Percentiles rank a stretch among this genome's conserved stretches.
Conservation (phyloP, 2,113 vertebrate species). For the Lontra canadensis region DNA sequence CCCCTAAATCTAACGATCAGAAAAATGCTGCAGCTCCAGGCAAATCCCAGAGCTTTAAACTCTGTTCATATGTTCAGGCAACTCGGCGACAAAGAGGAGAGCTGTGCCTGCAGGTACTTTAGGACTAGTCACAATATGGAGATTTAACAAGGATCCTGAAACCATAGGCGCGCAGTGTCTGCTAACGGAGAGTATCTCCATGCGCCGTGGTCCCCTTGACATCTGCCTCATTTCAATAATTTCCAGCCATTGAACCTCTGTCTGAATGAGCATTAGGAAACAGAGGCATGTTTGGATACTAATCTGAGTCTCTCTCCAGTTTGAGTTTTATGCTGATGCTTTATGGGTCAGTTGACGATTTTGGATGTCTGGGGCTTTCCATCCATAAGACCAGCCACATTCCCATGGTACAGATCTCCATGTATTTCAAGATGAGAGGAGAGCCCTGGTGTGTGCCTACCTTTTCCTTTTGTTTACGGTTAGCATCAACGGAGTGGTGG, state of each 20-base stretch:
- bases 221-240: conserved; percentile 74
- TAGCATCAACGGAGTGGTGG: not conserved
- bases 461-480: not conserved
- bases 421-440: not conserved
- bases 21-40: not conserved
- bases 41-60: not conserved
- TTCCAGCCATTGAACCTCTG: conserved; percentile 71
- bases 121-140: not conserved
- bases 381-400: not conserved
- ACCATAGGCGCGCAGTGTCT: not conserved
- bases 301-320: conserved; percentile 48
- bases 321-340: conserved; percentile 22
- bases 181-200: not conserved
- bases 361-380: not conserved
- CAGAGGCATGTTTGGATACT: conserved; percentile 61
- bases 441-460: not conserved
- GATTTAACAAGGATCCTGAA: conserved; percentile 5
- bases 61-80: not conserved
- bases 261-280: conserved; percentile 68
- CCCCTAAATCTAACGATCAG: not conserved
- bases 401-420: not conserved
- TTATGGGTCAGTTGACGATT: not conserved
- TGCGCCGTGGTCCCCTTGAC: conserved; percentile 54
- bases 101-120: not conserved
- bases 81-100: not conserved